phyloP scores from a whole-genome alignment of 2,888 invertebrate species.

The Machimus rusticus region DNA sequence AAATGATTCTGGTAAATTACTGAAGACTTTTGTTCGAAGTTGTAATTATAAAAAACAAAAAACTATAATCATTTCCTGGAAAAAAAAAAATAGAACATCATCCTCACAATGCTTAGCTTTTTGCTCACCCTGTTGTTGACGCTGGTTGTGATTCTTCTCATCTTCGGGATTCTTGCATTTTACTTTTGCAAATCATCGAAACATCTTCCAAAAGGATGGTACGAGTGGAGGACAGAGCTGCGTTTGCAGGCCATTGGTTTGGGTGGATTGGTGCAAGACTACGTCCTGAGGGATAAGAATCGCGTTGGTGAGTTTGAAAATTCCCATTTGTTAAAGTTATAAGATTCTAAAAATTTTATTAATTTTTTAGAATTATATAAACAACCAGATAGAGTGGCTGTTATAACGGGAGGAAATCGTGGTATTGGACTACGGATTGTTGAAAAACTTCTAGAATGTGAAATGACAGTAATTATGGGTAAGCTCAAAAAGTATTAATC shows the following conservation, averaged over 20 bases:
- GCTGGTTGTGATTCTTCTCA: conserved; percentile 48
- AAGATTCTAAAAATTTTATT: not conserved
- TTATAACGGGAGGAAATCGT: conserved; percentile 86
- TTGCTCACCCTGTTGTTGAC: conserved; percentile 17
- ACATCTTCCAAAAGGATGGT: conserved; percentile 60
- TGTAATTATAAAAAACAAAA: not conserved
- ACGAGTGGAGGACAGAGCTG: conserved; percentile 61
- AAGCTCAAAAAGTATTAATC: conserved; percentile 52
- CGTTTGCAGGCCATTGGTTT: conserved; percentile 59
- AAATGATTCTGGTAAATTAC: conserved; percentile 6
- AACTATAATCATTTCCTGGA: not conserved
- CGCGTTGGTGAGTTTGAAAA: conserved; percentile 57
- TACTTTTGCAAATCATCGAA: conserved; percentile 61
- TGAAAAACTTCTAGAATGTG: conserved; percentile 76
- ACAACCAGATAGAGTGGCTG: conserved; percentile 73
- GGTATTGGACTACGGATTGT: conserved; percentile 84
- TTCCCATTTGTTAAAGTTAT: not conserved
- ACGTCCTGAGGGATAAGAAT: conserved; percentile 54
- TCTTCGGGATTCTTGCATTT: conserved; percentile 54
- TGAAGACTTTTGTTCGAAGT: not conserved
- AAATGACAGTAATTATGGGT: conserved; percentile 80
- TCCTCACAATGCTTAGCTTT: conserved; percentile 5
- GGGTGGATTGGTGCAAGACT: conserved; percentile 58
- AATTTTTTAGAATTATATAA: conserved; percentile 68
- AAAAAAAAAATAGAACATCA: not conserved